Percentiles rank a stretch among this genome's conserved stretches.
These are phyloP conservation scores for Ceyx melanurus DNA, from an alignment of 2,113 vertebrate species.

Conservation along the genomic window DNA sequence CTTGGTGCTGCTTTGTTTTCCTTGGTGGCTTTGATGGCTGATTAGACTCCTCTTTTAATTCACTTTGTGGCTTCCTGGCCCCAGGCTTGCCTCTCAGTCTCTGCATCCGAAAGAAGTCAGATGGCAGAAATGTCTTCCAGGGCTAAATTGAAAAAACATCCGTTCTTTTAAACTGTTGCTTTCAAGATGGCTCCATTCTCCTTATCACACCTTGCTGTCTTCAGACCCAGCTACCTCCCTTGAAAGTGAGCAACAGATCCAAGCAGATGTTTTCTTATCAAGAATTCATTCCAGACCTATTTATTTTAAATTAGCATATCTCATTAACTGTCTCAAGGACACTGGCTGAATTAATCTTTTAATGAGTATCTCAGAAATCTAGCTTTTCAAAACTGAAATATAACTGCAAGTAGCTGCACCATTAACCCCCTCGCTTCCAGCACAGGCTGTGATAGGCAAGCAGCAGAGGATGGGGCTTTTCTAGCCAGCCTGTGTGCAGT, in stretches of 20 bases:
- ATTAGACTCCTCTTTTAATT: neutral
- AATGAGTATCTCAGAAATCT: conserved; percentile 59
- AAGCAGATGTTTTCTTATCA: conserved; percentile 80
- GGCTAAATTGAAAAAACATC: conserved; percentile 52
- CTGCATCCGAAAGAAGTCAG: neutral
- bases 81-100: neutral
- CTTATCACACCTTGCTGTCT: conserved; percentile 42
- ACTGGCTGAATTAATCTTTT: conserved; percentile 70
- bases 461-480: neutral
- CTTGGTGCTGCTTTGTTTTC: neutral
- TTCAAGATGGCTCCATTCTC: conserved; percentile 5
- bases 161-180: conserved; percentile 52
- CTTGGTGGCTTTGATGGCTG: accelerated
- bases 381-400: neutral
- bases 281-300: conserved; percentile 74
- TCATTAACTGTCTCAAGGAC: conserved; percentile 79
- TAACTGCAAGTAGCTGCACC: neutral
- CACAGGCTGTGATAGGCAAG: accelerated
- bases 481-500: neutral
- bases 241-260: conserved; percentile 56
- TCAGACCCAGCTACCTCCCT: conserved; percentile 47
- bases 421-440: neutral
- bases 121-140: neutral
- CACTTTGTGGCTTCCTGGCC: neutral
- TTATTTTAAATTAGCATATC: conserved; percentile 79